Evolutionary conservation across 2,113 vertebrate species (phyloP).

Genomic region (Donacobius atricapilla): DNA sequence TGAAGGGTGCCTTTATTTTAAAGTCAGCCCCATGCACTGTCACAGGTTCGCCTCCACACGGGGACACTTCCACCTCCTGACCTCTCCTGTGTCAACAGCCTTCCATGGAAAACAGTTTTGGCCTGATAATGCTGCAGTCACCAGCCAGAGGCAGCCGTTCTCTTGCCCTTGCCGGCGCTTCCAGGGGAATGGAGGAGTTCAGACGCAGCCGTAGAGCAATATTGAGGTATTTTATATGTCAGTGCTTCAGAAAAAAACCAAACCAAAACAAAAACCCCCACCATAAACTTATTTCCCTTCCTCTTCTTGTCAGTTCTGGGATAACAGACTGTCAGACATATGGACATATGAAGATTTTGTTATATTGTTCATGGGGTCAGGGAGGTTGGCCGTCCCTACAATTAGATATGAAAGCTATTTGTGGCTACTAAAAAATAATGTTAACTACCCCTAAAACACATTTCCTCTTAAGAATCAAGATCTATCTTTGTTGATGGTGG

Average conservation of each 20-base stretch:
- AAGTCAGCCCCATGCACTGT: background rate
- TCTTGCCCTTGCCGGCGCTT: background rate
- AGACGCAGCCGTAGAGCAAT: fast-evolving
- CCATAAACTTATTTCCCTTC: background rate
- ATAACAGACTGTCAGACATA: background rate
- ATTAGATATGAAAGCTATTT: background rate
- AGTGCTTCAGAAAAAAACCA: background rate
- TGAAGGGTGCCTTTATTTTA: background rate
- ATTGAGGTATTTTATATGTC: fast-evolving
- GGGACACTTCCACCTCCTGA: background rate
- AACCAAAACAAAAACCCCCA: background rate
- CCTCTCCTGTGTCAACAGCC: background rate
- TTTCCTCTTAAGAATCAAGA: background rate
- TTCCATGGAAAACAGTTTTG: background rate
- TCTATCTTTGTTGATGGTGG: background rate
- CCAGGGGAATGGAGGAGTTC: background rate
- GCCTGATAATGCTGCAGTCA: background rate
- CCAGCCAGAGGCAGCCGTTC: background rate
- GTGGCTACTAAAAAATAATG: background rate
- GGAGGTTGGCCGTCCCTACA: background rate
- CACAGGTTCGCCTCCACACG: fast-evolving
- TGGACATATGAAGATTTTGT: background rate
- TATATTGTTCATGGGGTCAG: background rate
- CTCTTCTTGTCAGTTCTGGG: background rate
- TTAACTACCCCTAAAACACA: background rate